Evolutionary conservation across 2,888 invertebrate species (phyloP).

Genomic region (Heliothis peltigera): DNA sequence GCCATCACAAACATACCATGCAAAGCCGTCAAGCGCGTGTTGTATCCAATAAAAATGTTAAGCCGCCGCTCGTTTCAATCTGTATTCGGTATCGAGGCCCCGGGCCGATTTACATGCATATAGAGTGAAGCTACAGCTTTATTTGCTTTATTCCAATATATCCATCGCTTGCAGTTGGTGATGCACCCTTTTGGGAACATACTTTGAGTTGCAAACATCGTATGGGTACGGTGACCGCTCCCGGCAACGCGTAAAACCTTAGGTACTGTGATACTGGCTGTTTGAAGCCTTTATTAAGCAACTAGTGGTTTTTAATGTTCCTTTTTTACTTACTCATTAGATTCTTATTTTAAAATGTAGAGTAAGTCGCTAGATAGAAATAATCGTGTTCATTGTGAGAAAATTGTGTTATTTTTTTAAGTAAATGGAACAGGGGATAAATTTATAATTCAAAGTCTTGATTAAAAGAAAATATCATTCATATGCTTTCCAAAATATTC

Average conservation of each 20-base stretch:
- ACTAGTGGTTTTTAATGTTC: slow-evolving; percentile 23
- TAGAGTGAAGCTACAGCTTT: slow-evolving; percentile 73
- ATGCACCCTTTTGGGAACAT: slow-evolving; percentile 66
- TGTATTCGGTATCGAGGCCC: slow-evolving; percentile 78
- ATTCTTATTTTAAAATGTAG: no score
- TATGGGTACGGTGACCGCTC: slow-evolving; percentile 47
- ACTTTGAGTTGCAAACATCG: slow-evolving; percentile 71
- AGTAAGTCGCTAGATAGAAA: no score
- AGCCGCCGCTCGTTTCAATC: slow-evolving; percentile 81
- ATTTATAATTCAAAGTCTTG: no score
- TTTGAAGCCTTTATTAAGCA: neutral
- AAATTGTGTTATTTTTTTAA: no score
- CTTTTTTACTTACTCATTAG: neutral
- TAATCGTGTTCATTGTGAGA: no score
- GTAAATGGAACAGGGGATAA: no score
- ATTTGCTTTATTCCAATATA: slow-evolving; percentile 81
- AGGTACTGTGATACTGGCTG: slow-evolving; percentile 18
- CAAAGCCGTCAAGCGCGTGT: slow-evolving; percentile 56
- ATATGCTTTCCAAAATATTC: no score
- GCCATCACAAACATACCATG: slow-evolving; percentile 43
- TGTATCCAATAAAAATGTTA: slow-evolving; percentile 84
- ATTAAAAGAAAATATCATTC: no score
- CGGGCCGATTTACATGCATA: slow-evolving; percentile 85
- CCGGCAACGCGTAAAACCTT: slow-evolving; percentile 32
- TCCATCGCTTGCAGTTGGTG: slow-evolving; percentile 60